Percentiles rank a stretch among this genome's conserved stretches.
Evolutionary conservation across 2,888 invertebrate genomes (phyloP).

Genomic region (Cerastis leucographa): DNA sequence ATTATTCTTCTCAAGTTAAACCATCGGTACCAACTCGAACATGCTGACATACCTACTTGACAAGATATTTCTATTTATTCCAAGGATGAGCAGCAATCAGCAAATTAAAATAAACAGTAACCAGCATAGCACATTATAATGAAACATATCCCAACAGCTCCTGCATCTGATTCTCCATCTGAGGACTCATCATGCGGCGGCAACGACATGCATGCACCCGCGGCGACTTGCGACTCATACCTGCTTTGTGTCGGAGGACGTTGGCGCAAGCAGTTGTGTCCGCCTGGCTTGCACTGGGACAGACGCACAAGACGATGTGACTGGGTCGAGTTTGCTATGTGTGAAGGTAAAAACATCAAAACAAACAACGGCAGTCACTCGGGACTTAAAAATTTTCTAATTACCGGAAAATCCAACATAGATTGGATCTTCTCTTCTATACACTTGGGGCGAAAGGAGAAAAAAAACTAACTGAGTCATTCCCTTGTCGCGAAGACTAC

Average conservation of each 20-base stretch:
- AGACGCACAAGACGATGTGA: slow-evolving; percentile 93
- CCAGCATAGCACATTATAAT: not conserved
- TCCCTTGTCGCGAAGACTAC: too few species aligned
- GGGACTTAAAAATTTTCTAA: not conserved
- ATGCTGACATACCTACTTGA: not conserved
- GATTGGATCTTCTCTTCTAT: too few species aligned
- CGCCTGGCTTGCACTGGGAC: slow-evolving; percentile 96
- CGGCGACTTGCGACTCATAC: slow-evolving; percentile 93
- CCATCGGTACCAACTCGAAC: not conserved
- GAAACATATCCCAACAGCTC: slow-evolving; percentile 49
- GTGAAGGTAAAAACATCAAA: slow-evolving; percentile 82
- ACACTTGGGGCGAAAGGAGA: too few species aligned
- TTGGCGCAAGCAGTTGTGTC: slow-evolving; percentile 93
- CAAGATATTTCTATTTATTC: not conserved
- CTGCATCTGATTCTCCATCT: slow-evolving; percentile 68
- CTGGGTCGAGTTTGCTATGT: slow-evolving; percentile 94
- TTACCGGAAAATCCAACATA: not conserved
- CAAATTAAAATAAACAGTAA: not conserved
- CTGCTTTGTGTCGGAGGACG: slow-evolving; percentile 94
- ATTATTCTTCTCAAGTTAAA: not conserved
- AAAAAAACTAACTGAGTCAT: too few species aligned
- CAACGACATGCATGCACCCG: slow-evolving; percentile 88
- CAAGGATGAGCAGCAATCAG: not conserved
- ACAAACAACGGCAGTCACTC: not conserved
- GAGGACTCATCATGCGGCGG: slow-evolving; percentile 75